A percentile compares a stretch with the other conserved stretches of the same genome.
These are phyloP conservation scores for Euzetes globulus DNA, from an alignment of 2,888 invertebrate species.

Conservation along the genomic window DNA sequence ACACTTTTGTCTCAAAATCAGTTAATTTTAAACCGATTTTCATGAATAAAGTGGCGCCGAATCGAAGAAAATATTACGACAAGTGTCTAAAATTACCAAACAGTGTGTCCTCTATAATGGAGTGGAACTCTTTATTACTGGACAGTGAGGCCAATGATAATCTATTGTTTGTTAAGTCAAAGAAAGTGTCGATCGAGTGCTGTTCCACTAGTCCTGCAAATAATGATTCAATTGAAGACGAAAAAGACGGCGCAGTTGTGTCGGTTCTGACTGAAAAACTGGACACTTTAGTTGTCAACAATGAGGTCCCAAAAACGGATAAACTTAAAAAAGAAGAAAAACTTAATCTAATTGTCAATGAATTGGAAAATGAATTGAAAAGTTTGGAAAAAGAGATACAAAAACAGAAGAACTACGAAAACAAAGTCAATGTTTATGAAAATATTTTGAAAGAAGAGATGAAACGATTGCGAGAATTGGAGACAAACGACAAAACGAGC, in stretches of 20 bases:
- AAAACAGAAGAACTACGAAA: background rate
- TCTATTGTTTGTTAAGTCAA: slow-evolving; percentile 4
- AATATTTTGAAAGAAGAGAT: slow-evolving; percentile 18
- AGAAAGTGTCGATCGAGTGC: background rate
- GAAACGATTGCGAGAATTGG: slow-evolving; percentile 4
- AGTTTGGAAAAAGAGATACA: slow-evolving; percentile 21
- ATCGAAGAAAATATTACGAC: slow-evolving; percentile 31
- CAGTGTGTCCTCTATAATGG: slow-evolving; percentile 17
- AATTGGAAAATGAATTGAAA: slow-evolving; percentile 12
- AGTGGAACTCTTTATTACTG: slow-evolving; percentile 28
- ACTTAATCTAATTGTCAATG: background rate
- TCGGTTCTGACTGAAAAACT: background rate
- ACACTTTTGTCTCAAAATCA: background rate
- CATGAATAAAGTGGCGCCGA: slow-evolving; percentile 31
- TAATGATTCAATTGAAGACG: background rate
- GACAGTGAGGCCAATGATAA: background rate
- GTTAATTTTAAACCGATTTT: slow-evolving; percentile 22
- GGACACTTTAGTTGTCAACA: background rate
- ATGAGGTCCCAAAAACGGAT: background rate
- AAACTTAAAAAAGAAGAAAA: slow-evolving; percentile 12
- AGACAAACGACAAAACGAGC: slow-evolving; percentile 20
- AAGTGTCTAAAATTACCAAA: slow-evolving; percentile 29
- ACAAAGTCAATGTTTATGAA: background rate
- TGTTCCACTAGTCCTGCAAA: background rate
- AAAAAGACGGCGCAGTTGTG: background rate